Evolutionary conservation across 1,140 invertebrate species (phyloP), one percentile per base, ranked within the genome.

Genomic region (Cyclina sinensis): DNA sequence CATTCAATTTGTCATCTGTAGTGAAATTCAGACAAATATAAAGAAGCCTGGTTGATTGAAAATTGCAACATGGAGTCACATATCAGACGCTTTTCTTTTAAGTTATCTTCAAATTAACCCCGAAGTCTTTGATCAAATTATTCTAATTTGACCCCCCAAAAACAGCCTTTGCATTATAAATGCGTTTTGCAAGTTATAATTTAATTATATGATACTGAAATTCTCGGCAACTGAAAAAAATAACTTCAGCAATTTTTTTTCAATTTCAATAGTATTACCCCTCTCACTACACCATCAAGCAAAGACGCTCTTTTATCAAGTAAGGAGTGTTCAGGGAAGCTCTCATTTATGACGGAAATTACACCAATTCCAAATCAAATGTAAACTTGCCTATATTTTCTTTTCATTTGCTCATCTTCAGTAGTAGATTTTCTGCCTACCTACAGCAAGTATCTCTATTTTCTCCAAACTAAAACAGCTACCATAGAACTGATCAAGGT

Each of bases 1-100:
- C 24, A 76, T 48, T 48, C 43, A 76, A 76, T 76, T 46, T 76
- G 46, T 76, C 46, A 27, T 76, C 39, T 27, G 65, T 70, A 37
- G 14, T 70, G 65, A 37, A n/a, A 18, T 21, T 35, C 32, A 70
- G 14, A 37, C 11, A 37, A 70, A 70, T 70, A 70, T 27, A 70
- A 70, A 70, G 65, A n/a, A 12, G 12, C 32, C 21, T 3, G 14
- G 3, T 70, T 37, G 65, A 70, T 70, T 70, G 65, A 37, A 70
- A 70, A 37, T 39, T 70, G 32, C 65, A 70, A 1, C 32, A 37
- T 16, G 65, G 35, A 70, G 32, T 70, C 32, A 37, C 35, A 30
- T 4, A 65, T 65, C 62, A 65, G 30, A 65, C 30, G 24, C 37
- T 32, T 70, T 70, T 70, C 65, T 70, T 70, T 70, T 37, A 70